A percentile compares a stretch with the other conserved stretches of the same genome.
These are phyloP conservation scores for Drosophila siamana DNA, from an alignment of 2,888 invertebrate genomes.

Conservation along the genomic window DNA sequence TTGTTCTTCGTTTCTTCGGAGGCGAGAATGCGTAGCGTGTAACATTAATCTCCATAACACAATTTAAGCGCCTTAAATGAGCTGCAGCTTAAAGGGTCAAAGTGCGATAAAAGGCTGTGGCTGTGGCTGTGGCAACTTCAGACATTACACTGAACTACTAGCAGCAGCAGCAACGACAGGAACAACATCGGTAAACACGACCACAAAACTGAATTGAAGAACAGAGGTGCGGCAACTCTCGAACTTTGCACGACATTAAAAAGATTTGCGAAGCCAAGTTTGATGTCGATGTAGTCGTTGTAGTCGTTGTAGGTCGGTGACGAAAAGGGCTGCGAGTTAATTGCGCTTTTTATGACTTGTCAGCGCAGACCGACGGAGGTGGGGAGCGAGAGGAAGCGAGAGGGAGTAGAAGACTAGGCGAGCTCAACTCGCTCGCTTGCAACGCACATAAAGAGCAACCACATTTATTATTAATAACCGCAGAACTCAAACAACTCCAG, in stretches of 20 bases:
- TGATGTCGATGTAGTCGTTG: constrained; percentile 2
- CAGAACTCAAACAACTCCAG: constrained; percentile 74
- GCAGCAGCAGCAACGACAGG: constrained; percentile 8
- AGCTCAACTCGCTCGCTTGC: constrained; percentile 38
- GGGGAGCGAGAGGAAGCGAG: not conserved
- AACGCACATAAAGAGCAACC: constrained; percentile 65
- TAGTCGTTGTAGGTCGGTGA: constrained; percentile 38
- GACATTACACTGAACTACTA: constrained; percentile 30
- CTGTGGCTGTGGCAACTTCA: constrained; percentile 24
- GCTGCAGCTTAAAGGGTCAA: constrained; percentile 66
- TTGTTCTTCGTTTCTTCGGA: not conserved
- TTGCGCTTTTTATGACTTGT: constrained; percentile 74
- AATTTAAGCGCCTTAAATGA: constrained; percentile 75
- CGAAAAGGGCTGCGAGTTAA: constrained; percentile 69
- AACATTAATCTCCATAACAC: constrained; percentile 71
- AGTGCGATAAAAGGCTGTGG: constrained; percentile 12
- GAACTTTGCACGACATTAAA: constrained; percentile 60
- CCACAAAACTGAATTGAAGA: constrained; percentile 2
- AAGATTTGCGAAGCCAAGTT: constrained; percentile 45
- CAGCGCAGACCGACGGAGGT: not conserved
- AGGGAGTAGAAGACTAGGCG: not conserved
- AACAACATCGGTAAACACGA: constrained; percentile 5
- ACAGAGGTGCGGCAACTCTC: constrained; percentile 15
- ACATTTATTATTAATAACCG: constrained; percentile 83
- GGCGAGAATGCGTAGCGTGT: constrained; percentile 47